Evolutionary conservation across 2,888 invertebrate genomes (phyloP), one percentile per base, ranked within the genome.

Genomic region (Euclidia mi): DNA sequence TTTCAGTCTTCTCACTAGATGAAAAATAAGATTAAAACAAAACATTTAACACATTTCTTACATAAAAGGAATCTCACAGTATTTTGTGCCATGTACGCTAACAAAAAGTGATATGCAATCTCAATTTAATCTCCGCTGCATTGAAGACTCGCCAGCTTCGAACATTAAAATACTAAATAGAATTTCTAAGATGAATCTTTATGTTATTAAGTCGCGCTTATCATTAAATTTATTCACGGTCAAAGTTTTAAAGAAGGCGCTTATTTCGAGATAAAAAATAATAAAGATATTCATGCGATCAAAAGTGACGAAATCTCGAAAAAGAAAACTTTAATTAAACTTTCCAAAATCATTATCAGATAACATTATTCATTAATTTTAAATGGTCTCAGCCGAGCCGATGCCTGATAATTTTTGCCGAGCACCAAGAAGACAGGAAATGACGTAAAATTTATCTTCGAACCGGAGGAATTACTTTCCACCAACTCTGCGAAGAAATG

Each of bases 351-450:
- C 90, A 89, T 94, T 92, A 93, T 92, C 90, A 90, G 94, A 94
- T 94, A 94, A 93, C 91, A 94, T 92, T 92, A 93, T 92, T 94
- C 92, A 94, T 94, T 93, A 94, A 94, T 93, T 94, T 93, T 89
- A 92, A 93, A 93, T 89, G 87, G 87, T 87, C 84, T 81, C 82
- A 85, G 87, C 79, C 84, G 79, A 85, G 87, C 85, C 90, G 89
- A 92, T 90, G 88, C 78, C 87, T 90, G 90, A 92, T 92, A 91
- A 93, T 92, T 92, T 92, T 91, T 90, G 84, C 84, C 80, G 82
- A 87, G 87, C 86, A 87, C 81, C 79, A 76, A 84, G 85, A 78
- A 88, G 89, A 88, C 88, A 89, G 91, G 90, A 92, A 92, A 93
- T 89, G 89, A 91, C 88, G 85, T 88, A 88, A 91, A 92, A 89